Conservation (phyloP, 2,888 invertebrate species). For the Acronicta alni region DNA sequence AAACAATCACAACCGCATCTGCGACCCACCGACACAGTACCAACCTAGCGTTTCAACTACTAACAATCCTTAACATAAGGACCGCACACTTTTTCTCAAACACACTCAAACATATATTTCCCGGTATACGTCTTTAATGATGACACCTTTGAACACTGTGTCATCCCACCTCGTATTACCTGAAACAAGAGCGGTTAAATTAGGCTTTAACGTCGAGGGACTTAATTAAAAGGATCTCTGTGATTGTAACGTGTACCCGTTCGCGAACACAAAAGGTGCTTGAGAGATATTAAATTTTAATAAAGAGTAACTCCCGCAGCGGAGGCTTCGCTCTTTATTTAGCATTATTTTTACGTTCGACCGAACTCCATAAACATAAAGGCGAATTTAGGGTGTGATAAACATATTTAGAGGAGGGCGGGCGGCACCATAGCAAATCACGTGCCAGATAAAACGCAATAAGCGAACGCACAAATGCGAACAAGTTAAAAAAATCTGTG, state of each 20-base stretch:
- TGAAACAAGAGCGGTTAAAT: constrained; percentile 63
- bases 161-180: constrained; percentile 72
- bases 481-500: constrained; percentile 82
- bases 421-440: constrained; percentile 71
- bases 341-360: constrained; percentile 69
- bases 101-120: constrained; percentile 52
- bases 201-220: constrained; percentile 55
- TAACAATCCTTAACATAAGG: constrained; percentile 53
- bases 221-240: constrained; percentile 71
- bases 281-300: constrained; percentile 79
- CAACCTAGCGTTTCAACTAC: constrained; percentile 48
- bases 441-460: constrained; percentile 78
- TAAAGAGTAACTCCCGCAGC: constrained; percentile 71
- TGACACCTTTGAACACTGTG: constrained; percentile 56
- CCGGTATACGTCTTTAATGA: constrained; percentile 37
- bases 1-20: constrained; percentile 73
- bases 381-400: constrained; percentile 74
- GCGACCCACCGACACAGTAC: constrained; percentile 60
- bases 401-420: constrained; percentile 75
- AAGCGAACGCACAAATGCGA: constrained; percentile 80
- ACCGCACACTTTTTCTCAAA: constrained; percentile 52
- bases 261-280: constrained; percentile 69
- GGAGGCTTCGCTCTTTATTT: constrained; percentile 65
- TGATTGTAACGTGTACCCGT: constrained; percentile 69
- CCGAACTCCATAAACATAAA: constrained; percentile 72